A percentile compares a stretch with the other conserved stretches of the same genome.
These are phyloP conservation scores for Anthopleura sola DNA, from an alignment of 64 coral and sea anemone species.

Conservation along the genomic window DNA sequence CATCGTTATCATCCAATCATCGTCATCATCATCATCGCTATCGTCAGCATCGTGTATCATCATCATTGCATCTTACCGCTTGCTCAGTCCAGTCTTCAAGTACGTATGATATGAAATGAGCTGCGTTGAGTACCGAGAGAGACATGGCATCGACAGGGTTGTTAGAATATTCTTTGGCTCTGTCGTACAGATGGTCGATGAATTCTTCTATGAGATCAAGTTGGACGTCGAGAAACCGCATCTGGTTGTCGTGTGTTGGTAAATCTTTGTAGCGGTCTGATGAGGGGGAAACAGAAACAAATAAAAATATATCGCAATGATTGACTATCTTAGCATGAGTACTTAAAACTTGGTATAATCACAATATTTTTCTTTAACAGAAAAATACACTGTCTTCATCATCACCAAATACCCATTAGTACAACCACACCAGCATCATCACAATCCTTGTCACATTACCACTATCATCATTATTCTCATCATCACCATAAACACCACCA, in stretches of 20 bases:
- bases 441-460: neutral
- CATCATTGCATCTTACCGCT: conserved; percentile 38
- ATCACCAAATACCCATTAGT: too few relatives aligned
- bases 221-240: conserved; percentile 74
- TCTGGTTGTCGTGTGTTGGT: conserved; percentile 39
- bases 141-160: conserved; percentile 55
- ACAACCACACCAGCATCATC: neutral
- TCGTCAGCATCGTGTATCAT: neutral
- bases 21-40: neutral
- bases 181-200: conserved; percentile 45
- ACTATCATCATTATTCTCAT: too few relatives aligned
- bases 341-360: too few relatives aligned
- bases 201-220: conserved; percentile 68
- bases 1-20: neutral
- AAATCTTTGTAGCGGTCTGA: conserved; percentile 92
- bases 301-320: too few relatives aligned
- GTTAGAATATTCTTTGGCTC: conserved; percentile 37
- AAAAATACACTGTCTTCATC: too few relatives aligned
- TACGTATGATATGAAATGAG: conserved; percentile 63
- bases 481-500: too few relatives aligned
- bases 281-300: too few relatives aligned
- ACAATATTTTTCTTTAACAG: too few relatives aligned
- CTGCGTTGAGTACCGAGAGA: conserved; percentile 80
- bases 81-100: conserved; percentile 97
- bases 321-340: too few relatives aligned